phyloP scores from a whole-genome alignment of 2,113 vertebrate genomes.

The Trogon melanurus region DNA sequence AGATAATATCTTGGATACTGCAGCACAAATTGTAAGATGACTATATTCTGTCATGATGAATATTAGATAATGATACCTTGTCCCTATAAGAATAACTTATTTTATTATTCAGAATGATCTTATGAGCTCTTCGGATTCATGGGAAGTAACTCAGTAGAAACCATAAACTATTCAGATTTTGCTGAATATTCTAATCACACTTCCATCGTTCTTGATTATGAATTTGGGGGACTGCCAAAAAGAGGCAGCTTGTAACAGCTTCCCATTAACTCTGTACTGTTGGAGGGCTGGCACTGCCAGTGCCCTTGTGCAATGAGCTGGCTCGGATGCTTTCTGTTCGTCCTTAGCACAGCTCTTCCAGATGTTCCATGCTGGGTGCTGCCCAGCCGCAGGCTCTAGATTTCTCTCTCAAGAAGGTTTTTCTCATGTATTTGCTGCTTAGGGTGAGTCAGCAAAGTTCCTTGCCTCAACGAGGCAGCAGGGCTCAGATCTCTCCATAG shows the following conservation, averaged over 20 bases:
- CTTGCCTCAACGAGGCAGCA: not conserved
- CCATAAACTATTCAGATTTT: constrained; percentile 44
- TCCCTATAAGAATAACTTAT: constrained; percentile 49
- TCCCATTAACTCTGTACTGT: not conserved
- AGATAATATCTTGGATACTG: constrained; percentile 25
- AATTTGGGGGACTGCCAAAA: not conserved
- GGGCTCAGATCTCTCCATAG: not conserved
- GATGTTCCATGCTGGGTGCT: not conserved
- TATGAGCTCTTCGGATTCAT: constrained; percentile 10
- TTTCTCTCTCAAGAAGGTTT: not conserved
- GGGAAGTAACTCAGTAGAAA: constrained; percentile 27
- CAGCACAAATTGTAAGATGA: constrained; percentile 42
- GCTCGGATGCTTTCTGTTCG: not conserved
- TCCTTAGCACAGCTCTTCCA: not conserved
- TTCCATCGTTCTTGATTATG: constrained; percentile 8
- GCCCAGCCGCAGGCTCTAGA: not conserved
- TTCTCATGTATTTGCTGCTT: not conserved
- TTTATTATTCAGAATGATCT: constrained; percentile 53
- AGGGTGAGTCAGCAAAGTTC: not conserved
- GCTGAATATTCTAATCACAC: constrained; percentile 47
- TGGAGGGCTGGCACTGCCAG: not conserved
- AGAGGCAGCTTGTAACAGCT: not conserved
- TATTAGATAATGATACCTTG: constrained; percentile 58
- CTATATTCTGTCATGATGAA: constrained; percentile 3
- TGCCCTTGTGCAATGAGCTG: not conserved